Percentiles rank a stretch among this genome's conserved stretches.
phyloP scores from a whole-genome alignment of 2,888 invertebrate species.

The Spodoptera exigua region DNA sequence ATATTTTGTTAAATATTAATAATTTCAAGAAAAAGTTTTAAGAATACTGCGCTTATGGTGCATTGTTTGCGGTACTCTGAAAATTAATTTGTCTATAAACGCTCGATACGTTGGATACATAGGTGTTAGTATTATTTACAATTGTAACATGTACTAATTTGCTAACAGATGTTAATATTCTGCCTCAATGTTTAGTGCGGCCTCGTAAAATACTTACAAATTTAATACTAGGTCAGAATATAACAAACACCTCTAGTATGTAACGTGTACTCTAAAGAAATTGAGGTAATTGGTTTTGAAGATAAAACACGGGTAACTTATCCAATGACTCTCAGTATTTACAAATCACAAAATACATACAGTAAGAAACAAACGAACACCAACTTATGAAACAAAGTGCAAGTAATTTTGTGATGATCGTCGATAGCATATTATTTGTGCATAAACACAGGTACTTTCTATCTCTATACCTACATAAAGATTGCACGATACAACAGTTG shows the following conservation, averaged over 20 bases:
- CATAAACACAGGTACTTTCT: slow-evolving; percentile 72
- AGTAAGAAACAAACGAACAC: slow-evolving; percentile 61
- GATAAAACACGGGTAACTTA: slow-evolving; percentile 86
- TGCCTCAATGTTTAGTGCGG: slow-evolving; percentile 73
- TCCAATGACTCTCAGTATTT: slow-evolving; percentile 87
- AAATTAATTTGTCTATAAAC: slow-evolving; percentile 64
- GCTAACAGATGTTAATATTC: slow-evolving; percentile 72
- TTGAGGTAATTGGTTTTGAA: slow-evolving; percentile 89
- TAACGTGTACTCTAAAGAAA: slow-evolving; percentile 84
- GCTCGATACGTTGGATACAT: slow-evolving; percentile 70
- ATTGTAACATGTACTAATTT: slow-evolving; percentile 72
- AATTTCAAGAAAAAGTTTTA: slow-evolving; percentile 68
- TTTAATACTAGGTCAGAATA: slow-evolving; percentile 83
- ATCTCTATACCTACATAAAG: slow-evolving; percentile 70
- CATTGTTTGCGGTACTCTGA: slow-evolving; percentile 59
- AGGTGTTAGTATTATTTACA: slow-evolving; percentile 80
- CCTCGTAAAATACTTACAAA: slow-evolving; percentile 76
- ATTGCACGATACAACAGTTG: slow-evolving; percentile 77
- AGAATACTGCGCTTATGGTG: slow-evolving; percentile 79
- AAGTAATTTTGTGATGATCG: slow-evolving; percentile 67
- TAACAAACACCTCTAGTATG: slow-evolving; percentile 78
- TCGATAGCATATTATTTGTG: slow-evolving; percentile 55
- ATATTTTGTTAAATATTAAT: slow-evolving; percentile 74
- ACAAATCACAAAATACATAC: slow-evolving; percentile 72
- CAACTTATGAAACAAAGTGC: slow-evolving; percentile 51